Percentiles rank a stretch among this genome's conserved stretches.
Evolutionary conservation across 1,140 invertebrate genomes (phyloP).

Genomic region (Spodoptera frugiperda): DNA sequence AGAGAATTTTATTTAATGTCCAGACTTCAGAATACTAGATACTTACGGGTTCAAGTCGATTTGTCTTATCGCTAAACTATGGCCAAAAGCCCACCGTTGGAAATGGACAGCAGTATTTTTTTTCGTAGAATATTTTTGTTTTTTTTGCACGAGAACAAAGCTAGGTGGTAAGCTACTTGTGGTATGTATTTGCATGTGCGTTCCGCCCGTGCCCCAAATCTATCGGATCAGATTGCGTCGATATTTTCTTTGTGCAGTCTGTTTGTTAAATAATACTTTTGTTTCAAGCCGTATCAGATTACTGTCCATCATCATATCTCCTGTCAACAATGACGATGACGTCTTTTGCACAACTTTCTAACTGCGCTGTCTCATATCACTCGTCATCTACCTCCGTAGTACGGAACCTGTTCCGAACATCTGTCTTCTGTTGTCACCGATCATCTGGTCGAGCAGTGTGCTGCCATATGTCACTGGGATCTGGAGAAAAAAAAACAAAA

Average conservation of each 20-base stretch:
- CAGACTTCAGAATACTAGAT: conserved; percentile 11
- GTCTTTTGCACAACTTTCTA: conserved; percentile 15
- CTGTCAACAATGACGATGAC: conserved; percentile 11
- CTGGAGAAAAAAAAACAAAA: conserved; percentile 62
- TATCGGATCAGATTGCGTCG: not conserved
- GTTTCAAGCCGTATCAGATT: conserved; percentile 28
- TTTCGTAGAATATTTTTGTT: not conserved
- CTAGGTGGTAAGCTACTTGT: not conserved
- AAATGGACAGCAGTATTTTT: too few relatives aligned
- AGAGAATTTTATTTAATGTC: not conserved
- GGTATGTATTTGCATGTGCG: too few relatives aligned
- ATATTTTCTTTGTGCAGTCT: not conserved
- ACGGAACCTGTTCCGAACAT: conserved; percentile 59
- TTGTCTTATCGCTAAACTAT: not conserved
- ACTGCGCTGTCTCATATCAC: conserved; percentile 58
- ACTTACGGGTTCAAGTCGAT: not conserved
- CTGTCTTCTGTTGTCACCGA: conserved; percentile 63
- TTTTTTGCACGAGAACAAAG: not conserved
- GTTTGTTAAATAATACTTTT: conserved; percentile 18
- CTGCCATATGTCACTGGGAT: conserved; percentile 66
- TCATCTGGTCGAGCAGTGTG: conserved; percentile 60
- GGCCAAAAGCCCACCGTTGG: not conserved
- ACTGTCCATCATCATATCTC: conserved; percentile 30
- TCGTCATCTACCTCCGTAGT: conserved; percentile 57
- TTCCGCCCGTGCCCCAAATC: conserved; percentile 1